Base-by-base conservation (phyloP, 1,140 invertebrate genomes). In the Cyphomyrmex costatus region DNA sequence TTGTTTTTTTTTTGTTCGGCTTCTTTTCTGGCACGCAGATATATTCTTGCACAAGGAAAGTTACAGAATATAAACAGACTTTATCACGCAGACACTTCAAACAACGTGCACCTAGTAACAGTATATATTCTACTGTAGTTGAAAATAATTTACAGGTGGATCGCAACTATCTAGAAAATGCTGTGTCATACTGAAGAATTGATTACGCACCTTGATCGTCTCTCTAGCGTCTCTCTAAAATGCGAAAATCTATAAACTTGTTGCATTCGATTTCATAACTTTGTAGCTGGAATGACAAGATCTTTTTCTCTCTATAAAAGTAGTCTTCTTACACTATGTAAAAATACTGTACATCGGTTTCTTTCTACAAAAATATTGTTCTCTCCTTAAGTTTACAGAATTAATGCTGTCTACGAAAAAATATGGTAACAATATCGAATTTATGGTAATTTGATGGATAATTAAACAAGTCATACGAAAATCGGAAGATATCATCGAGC, bases 61-160 rank as follows among this genome's bases (percentile, higher is more conserved):
- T 76, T 56, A 77, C 24, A 61, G 77, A 80, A 19, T 70, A 36
- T 42, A 46, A 51, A 33, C 19, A 61, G 27, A 53, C 24, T 74
- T 56, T 33, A 73, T 73, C 79, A 74, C 68, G 51, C 66, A 60
- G 51, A 60, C 19, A 60, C 24, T 83, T 12, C 27, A 63, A 58
- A 68, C 24, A 16, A 42, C 14, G 68, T 73, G 79, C 79, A 83
- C 66, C 16, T 73, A 60, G 21, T 30, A 24, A 56, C 24, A 71
- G 27, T 82, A 30, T 53, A 42, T 58, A 56, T 14, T 61, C 53
- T 60, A 60, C 8, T 73, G 79, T 74, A 83, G 68, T 42, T 63
- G 79, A 46, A 46, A 36, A 49, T 71, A 83, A 83, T 82, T 82
- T 60, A 82, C 65, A 82, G 79, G 53, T 60, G 79, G 68, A 73